Evolutionary conservation across 53 echinoderm and acorn worm species (phyloP).

Genomic region (Luidia sarsii): DNA sequence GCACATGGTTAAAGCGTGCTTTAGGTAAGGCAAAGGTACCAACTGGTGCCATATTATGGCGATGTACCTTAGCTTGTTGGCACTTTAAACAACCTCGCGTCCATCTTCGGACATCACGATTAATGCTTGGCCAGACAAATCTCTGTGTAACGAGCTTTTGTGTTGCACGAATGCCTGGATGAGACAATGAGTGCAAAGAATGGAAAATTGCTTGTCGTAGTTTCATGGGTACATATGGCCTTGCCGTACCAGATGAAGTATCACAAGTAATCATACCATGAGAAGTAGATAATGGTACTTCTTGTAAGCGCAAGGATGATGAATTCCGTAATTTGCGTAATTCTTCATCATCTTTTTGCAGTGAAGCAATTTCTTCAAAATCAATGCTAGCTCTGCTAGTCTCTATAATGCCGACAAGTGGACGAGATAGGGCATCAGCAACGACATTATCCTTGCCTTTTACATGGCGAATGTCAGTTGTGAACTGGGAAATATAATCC

Average conservation of each 20-base stretch:
- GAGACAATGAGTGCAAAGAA: constrained; percentile 38
- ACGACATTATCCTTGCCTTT: constrained; percentile 9
- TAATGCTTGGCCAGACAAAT: no score
- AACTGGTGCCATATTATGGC: constrained; percentile 31
- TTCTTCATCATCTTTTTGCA: constrained; percentile 26
- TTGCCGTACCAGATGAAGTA: constrained; percentile 16
- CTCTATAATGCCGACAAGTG: neutral
- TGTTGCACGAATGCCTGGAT: constrained; percentile 41
- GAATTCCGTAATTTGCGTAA: neutral
- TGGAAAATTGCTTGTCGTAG: constrained; percentile 39
- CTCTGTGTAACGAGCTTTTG: constrained; percentile 14
- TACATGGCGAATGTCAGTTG: constrained; percentile 38
- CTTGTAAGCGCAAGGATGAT: constrained; percentile 4
- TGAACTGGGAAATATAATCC: constrained; percentile 33
- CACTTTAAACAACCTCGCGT: constrained; percentile 33
- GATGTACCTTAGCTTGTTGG: constrained; percentile 42
- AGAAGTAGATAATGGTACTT: constrained; percentile 8
- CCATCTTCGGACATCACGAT: no score
- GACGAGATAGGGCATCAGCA: constrained; percentile 22
- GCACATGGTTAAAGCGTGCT: constrained; percentile 39
- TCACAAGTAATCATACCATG: constrained; percentile 18
- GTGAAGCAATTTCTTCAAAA: constrained; percentile 18
- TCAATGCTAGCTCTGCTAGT: constrained; percentile 5
- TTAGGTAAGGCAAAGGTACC: constrained; percentile 55
- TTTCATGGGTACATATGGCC: constrained; percentile 23